phyloP scores from a whole-genome alignment of 2,888 invertebrate species.

The Drosophila affinis region DNA sequence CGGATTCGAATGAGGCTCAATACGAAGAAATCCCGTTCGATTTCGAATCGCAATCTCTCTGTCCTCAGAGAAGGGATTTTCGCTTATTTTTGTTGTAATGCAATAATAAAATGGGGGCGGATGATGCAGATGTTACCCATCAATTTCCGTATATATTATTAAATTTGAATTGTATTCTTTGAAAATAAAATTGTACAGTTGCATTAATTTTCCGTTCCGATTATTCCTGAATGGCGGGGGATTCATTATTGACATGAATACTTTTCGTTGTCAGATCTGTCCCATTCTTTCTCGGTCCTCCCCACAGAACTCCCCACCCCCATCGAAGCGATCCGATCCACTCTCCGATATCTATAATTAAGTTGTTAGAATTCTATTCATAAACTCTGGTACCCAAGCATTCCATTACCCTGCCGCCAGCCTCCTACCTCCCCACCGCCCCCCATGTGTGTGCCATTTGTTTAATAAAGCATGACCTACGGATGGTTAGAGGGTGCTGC shows the following conservation, averaged over 20 bases:
- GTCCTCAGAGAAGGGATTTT: too few species aligned
- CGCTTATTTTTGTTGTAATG: too few species aligned
- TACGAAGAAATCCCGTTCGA: background rate
- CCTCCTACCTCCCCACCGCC: background rate
- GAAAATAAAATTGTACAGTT: background rate
- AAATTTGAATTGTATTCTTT: background rate
- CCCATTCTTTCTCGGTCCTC: background rate
- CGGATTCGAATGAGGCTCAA: background rate
- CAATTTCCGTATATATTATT: background rate
- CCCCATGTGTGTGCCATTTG: constrained; percentile 44
- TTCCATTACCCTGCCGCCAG: background rate
- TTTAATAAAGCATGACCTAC: constrained; percentile 51
- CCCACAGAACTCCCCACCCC: background rate
- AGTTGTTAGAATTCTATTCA: constrained; percentile 55
- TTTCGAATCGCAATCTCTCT: too few species aligned
- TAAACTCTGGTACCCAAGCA: constrained; percentile 28
- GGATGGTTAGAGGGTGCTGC: background rate
- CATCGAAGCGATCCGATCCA: constrained; percentile 15
- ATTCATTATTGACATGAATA: background rate
- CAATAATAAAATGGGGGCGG: too few species aligned
- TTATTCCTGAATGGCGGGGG: background rate
- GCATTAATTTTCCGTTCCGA: background rate
- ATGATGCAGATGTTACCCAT: too few species aligned
- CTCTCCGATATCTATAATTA: constrained; percentile 43
- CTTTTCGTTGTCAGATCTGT: background rate